These are phyloP conservation scores for Trinorchestia longiramus DNA, from an alignment of 1,140 invertebrate genomes.

Conservation along the genomic window DNA sequence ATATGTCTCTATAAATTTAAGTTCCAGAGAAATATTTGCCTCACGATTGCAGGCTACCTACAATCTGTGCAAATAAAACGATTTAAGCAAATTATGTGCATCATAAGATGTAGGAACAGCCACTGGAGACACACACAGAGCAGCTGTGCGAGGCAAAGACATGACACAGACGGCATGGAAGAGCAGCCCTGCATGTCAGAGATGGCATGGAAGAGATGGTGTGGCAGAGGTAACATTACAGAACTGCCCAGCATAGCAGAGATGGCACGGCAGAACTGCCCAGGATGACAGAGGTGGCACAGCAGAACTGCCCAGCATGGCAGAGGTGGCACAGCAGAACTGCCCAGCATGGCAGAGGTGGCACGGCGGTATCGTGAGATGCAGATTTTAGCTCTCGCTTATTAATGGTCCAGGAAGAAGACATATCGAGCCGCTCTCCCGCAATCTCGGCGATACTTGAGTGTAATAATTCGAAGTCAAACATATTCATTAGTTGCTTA, in stretches of 20 bases:
- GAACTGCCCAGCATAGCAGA: neutral
- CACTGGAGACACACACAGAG: neutral
- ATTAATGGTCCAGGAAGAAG: slow-evolving; percentile 24
- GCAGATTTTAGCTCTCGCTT: slow-evolving; percentile 20
- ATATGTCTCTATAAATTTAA: no score
- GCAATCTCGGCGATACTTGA: neutral
- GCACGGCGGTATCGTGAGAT: neutral
- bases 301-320: neutral
- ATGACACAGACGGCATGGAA: neutral
- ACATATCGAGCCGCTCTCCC: slow-evolving; percentile 21
- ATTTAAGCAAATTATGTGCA: no score
- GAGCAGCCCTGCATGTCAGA: neutral
- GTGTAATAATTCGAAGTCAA: slow-evolving; percentile 46
- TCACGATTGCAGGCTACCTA: no score
- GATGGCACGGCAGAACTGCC: neutral
- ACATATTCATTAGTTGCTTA: slow-evolving; percentile 53
- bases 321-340: neutral
- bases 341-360: neutral
- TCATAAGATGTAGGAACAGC: no score
- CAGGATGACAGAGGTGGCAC: neutral
- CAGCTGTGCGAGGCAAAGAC: neutral
- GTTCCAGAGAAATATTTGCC: no score
- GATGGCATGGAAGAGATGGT: no score
- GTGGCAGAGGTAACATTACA: neutral
- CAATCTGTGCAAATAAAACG: no score